Evolutionary conservation across 2,113 vertebrate species (phyloP).

Genomic region (Gopherus evgoodei): DNA sequence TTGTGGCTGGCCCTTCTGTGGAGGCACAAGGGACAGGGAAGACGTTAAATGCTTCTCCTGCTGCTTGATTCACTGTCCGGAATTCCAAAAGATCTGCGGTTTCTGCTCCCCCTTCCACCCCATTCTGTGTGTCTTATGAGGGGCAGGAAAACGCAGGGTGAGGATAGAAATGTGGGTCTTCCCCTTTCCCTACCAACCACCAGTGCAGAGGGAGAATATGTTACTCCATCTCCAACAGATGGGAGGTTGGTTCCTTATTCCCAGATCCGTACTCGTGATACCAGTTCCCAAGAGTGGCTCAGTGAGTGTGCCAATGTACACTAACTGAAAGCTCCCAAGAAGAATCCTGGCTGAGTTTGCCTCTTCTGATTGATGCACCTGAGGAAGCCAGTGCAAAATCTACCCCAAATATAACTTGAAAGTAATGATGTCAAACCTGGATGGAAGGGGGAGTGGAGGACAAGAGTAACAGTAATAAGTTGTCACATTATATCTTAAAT

Average conservation of each 20-base stretch:
- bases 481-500: not conserved
- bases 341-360: not conserved
- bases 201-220: accelerated
- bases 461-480: not conserved
- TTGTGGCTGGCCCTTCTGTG: not conserved
- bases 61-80: not conserved
- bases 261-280: not conserved
- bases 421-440: not conserved
- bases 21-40: not conserved
- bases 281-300: not conserved
- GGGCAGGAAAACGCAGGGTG: not conserved
- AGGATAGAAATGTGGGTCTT: not conserved
- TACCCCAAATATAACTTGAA: not conserved
- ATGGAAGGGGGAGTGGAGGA: not conserved
- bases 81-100: not conserved
- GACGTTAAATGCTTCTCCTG: not conserved
- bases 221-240: not conserved
- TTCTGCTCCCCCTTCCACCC: accelerated
- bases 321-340: not conserved
- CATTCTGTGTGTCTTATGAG: not conserved
- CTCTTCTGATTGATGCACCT: accelerated
- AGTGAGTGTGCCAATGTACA: accelerated
- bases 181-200: not conserved
- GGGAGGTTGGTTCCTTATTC: not conserved
- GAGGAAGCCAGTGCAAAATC: not conserved